Evolutionary conservation across 2,113 vertebrate genomes (phyloP), one percentile per base, ranked within the genome.

Genomic region (Procavia capensis): DNA sequence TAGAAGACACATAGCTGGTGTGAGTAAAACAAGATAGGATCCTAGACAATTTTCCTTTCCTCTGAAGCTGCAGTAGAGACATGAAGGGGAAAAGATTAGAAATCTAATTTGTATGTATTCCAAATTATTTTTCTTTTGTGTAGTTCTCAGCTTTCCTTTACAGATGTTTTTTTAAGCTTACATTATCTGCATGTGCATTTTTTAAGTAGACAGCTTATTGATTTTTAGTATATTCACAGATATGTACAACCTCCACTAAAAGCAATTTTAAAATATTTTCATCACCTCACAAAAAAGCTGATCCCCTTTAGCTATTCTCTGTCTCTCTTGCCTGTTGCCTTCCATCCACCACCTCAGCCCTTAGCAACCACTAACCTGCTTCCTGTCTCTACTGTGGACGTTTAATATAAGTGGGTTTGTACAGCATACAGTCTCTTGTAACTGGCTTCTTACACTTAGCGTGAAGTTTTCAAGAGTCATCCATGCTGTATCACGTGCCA

Each of bases 141-240:
- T 36, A 84, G 2, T 66, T 95, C 64, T 91, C 13, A 85, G 10
- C 83, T 94, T 95, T 81, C 29, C 79, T 95, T n/a, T 83, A 70
- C 9, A 87, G 59, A 47, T 92, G 11, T n/a, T n/a, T n/a, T n/a
- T n/a, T n/a, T n/a, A n/a, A n/a, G n/a, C n/a, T n/a, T 45, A 72
- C 41, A 0, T 82, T 95, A 54, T 68, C 64, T 79, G 9, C n/a
- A 57, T 59, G 4, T 75, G 1, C 17, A 25, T 89, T 93, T 81
- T 36, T 68, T 63, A 95, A 95, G 16, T 92, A 41, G 78, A 85
- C 20, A 29, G 6, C 41, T 96, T 83, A 93, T 47, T 59, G 20
- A 9, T 41, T 88, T 88, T 93, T 92, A 85, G 9, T 94, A 43
- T 61, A 82, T 83, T 88, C 29, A 88, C 39, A 72, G 61, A 39